phyloP scores from a whole-genome alignment of 2,888 invertebrate genomes.

The Acronicta alni region DNA sequence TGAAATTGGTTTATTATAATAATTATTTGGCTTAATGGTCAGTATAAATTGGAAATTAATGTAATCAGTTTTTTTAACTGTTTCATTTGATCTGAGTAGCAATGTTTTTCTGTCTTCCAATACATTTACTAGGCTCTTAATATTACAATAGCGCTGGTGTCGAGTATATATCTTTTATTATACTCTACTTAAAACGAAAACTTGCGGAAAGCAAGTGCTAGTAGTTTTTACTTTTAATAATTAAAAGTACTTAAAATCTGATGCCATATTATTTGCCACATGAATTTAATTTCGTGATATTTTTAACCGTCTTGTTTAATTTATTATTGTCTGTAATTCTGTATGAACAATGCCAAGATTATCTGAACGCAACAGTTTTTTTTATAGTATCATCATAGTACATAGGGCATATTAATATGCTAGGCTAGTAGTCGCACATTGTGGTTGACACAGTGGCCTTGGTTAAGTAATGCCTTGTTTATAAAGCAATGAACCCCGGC shows the following conservation, averaged over 20 bases:
- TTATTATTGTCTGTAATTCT: slow-evolving; percentile 78
- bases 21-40: slow-evolving; percentile 79
- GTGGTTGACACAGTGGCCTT: slow-evolving; percentile 85
- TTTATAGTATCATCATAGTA: slow-evolving; percentile 71
- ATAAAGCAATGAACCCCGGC: slow-evolving; percentile 77
- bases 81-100: slow-evolving; percentile 84
- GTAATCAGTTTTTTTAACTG: slow-evolving; percentile 69
- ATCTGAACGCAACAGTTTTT: slow-evolving; percentile 70
- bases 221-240: slow-evolving; percentile 75
- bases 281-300: slow-evolving; percentile 87
- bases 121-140: slow-evolving; percentile 73
- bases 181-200: slow-evolving; percentile 55
- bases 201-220: slow-evolving; percentile 60
- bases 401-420: slow-evolving; percentile 81
- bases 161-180: slow-evolving; percentile 61
- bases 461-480: slow-evolving; percentile 80
- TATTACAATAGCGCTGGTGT: slow-evolving; percentile 65
- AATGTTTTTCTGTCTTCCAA: slow-evolving; percentile 88
- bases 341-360: slow-evolving; percentile 73
- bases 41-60: slow-evolving; percentile 76
- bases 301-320: slow-evolving; percentile 83
- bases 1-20: slow-evolving; percentile 78
- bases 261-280: slow-evolving; percentile 89
- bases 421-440: slow-evolving; percentile 83
- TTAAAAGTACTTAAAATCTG: slow-evolving; percentile 87